Conservation (phyloP, 2,888 invertebrate genomes). For the Terebella lapidaria region DNA sequence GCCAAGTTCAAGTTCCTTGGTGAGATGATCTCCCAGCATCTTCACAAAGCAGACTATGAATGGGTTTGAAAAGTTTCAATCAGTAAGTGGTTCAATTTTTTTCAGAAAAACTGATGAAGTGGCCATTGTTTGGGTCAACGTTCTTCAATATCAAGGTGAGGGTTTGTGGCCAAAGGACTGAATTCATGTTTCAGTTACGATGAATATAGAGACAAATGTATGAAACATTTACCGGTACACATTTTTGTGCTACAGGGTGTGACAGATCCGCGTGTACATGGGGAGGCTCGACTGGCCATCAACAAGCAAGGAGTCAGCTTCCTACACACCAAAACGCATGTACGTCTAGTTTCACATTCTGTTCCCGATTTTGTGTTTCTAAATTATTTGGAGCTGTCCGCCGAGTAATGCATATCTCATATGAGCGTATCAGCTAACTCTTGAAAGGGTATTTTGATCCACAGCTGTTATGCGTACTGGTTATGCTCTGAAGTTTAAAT, state of each 20-base stretch:
- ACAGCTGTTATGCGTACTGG: too few relatives aligned
- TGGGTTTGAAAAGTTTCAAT: too few relatives aligned
- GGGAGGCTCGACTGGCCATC: conserved; percentile 86
- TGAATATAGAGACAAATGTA: not conserved
- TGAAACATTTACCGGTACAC: not conserved
- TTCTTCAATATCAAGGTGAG: conserved; percentile 83
- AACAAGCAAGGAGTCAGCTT: conserved; percentile 91
- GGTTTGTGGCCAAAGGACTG: too few relatives aligned
- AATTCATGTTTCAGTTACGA: too few relatives aligned
- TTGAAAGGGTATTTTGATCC: too few relatives aligned
- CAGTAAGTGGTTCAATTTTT: conserved; percentile 18
- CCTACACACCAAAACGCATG: conserved; percentile 84
- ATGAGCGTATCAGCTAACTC: not conserved
- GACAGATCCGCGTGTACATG: conserved; percentile 64
- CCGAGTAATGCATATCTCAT: too few relatives aligned
- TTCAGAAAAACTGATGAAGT: conserved; percentile 82
- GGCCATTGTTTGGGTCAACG: conserved; percentile 95
- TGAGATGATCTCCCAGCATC: conserved; percentile 3
- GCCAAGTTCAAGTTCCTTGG: conserved; percentile 58
- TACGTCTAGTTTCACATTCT: conserved; percentile 56
- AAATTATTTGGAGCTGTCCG: too few relatives aligned
- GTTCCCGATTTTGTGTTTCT: too few relatives aligned
- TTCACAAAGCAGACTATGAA: too few relatives aligned
- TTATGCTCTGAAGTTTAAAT: too few relatives aligned
- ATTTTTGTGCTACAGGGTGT: conserved; percentile 31